These are phyloP conservation scores for Gari tellinella DNA, from an alignment of 2,888 invertebrate genomes.

Conservation along the genomic window DNA sequence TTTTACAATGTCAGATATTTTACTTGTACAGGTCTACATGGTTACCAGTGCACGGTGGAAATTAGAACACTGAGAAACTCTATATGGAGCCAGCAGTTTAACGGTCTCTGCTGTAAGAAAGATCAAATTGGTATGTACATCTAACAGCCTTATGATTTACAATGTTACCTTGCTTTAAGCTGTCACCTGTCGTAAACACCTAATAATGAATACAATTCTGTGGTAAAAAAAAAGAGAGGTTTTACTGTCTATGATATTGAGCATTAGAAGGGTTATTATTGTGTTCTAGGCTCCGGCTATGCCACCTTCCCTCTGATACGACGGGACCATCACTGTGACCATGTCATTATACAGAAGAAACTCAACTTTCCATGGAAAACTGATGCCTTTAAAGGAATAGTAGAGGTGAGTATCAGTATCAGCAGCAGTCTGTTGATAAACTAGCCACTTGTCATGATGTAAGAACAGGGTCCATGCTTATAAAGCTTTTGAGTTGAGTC, in stretches of 20 bases:
- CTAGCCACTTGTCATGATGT: too few relatives aligned
- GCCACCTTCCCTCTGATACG: slow-evolving; percentile 45
- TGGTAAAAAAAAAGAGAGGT: not conserved
- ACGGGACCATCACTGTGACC: slow-evolving; percentile 43
- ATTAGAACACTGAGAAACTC: slow-evolving; percentile 74
- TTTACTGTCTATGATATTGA: not conserved
- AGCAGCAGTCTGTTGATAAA: too few relatives aligned
- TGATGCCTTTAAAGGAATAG: slow-evolving; percentile 74
- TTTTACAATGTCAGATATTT: not conserved
- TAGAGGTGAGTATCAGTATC: slow-evolving; percentile 71
- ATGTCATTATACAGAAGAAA: slow-evolving; percentile 56
- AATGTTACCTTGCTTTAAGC: too few relatives aligned
- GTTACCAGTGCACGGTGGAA: slow-evolving; percentile 77
- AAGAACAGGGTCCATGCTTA: too few relatives aligned
- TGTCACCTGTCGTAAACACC: too few relatives aligned
- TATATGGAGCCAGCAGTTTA: slow-evolving; percentile 79
- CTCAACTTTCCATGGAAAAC: slow-evolving; percentile 77
- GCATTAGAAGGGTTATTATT: not conserved
- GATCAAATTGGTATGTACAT: slow-evolving; percentile 55
- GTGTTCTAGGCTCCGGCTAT: slow-evolving; percentile 43
- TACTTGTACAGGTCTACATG: slow-evolving; percentile 74
- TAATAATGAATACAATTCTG: too few relatives aligned
- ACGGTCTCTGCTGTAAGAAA: slow-evolving; percentile 62
- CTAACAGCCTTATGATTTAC: not conserved
- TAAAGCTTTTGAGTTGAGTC: too few relatives aligned